These are phyloP conservation scores for Apteryx mantelli DNA, from an alignment of 2,113 vertebrate genomes.

Conservation along the genomic window DNA sequence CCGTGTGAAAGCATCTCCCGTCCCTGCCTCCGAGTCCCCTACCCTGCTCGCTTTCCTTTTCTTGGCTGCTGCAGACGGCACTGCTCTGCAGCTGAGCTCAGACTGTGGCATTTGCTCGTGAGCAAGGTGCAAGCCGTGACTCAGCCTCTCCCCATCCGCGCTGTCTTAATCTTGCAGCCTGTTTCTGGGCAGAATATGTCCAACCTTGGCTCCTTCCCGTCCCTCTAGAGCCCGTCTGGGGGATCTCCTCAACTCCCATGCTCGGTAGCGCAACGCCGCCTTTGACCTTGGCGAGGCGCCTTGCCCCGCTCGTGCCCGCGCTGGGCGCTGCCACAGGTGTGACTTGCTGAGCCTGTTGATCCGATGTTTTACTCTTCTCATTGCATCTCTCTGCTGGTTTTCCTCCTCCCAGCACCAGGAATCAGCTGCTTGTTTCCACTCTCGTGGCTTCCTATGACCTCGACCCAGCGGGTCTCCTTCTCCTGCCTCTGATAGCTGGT, in stretches of 20 bases:
- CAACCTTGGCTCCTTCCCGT: not conserved
- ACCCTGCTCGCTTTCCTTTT: not conserved
- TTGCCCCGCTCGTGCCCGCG: fast-evolving
- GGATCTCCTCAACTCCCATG: not conserved
- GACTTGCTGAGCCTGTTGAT: not conserved
- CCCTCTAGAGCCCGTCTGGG: fast-evolving
- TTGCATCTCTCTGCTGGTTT: not conserved
- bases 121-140: constrained; percentile 19
- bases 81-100: not conserved
- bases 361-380: not conserved
- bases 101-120: not conserved
- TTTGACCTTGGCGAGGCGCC: fast-evolving
- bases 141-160: not conserved
- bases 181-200: not conserved
- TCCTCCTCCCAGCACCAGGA: not conserved
- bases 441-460: fast-evolving
- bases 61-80: not conserved
- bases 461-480: not conserved
- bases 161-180: not conserved
- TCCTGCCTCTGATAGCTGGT: not conserved
- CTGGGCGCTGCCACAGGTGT: not conserved
- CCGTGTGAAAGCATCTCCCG: not conserved
- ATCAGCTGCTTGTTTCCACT: not conserved
- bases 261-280: not conserved
- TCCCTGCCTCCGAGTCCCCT: not conserved